Evolutionary conservation across 2,113 vertebrate genomes (phyloP).

Genomic region (Loxodonta africana): DNA sequence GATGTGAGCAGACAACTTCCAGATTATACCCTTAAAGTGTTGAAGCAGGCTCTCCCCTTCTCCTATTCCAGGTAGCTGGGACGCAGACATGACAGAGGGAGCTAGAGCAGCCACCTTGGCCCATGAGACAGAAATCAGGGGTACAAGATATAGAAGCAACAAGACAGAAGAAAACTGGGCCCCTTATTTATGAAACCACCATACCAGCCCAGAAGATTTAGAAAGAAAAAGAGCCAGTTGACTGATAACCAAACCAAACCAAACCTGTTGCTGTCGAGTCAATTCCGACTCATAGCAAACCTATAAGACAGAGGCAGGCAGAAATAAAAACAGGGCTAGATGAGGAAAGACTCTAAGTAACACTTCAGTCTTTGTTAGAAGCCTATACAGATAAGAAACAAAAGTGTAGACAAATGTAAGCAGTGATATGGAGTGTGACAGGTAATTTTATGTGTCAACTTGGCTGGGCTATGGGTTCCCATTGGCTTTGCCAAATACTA

Average conservation of each 20-base stretch:
- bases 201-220: background rate
- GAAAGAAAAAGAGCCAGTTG: background rate
- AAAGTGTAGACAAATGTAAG: background rate
- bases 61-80: background rate
- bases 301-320: background rate
- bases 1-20: background rate
- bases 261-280: no score
- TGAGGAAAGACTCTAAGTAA: background rate
- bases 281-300: no score
- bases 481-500: no score
- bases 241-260: no score
- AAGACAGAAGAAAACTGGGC: background rate
- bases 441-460: no score
- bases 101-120: background rate
- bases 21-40: background rate
- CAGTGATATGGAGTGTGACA: background rate
- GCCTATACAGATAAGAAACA: background rate
- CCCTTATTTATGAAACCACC: background rate
- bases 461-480: no score
- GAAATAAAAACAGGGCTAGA: background rate
- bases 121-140: background rate
- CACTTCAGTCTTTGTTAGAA: background rate
- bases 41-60: background rate
- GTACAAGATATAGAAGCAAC: background rate
- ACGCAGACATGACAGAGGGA: background rate